These are phyloP conservation scores for Muscicapa striata DNA, from an alignment of 2,797 vertebrate species.

Conservation along the genomic window DNA sequence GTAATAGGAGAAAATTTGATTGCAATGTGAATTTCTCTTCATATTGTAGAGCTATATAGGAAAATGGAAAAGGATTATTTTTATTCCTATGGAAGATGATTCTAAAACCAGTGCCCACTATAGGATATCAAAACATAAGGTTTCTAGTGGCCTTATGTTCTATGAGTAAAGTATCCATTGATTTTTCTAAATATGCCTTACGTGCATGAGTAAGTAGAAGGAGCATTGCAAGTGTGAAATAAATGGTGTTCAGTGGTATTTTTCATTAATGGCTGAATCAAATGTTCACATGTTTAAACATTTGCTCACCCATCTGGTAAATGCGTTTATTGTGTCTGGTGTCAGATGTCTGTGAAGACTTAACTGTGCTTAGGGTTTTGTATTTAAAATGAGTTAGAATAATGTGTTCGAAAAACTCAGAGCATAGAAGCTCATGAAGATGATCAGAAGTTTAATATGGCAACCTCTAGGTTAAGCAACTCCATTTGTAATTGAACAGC, in stretches of 20 bases:
- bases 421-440: background rate
- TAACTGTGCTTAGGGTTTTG: background rate
- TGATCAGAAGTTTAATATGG: background rate
- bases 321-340: background rate
- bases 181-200: constrained; percentile 22
- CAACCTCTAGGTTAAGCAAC: background rate
- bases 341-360: background rate
- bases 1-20: background rate
- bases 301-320: constrained; percentile 62
- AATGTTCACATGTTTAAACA: constrained; percentile 42
- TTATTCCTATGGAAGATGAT: background rate
- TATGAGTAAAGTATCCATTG: constrained; percentile 19
- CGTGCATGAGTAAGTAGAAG: background rate
- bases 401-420: background rate
- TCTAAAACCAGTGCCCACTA: constrained; percentile 15
- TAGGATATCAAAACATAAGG: constrained; percentile 15
- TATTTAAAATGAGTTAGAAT: constrained; percentile 6
- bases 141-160: constrained; percentile 7
- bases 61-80: constrained; percentile 3
- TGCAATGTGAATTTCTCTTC: background rate
- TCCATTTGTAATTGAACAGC: background rate
- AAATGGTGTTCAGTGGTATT: constrained; percentile 29
- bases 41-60: background rate
- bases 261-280: constrained; percentile 34
- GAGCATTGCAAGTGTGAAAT: constrained; percentile 48